Base-by-base conservation (phyloP, 1,140 invertebrate species). In the Trissolcus basalis region DNA sequence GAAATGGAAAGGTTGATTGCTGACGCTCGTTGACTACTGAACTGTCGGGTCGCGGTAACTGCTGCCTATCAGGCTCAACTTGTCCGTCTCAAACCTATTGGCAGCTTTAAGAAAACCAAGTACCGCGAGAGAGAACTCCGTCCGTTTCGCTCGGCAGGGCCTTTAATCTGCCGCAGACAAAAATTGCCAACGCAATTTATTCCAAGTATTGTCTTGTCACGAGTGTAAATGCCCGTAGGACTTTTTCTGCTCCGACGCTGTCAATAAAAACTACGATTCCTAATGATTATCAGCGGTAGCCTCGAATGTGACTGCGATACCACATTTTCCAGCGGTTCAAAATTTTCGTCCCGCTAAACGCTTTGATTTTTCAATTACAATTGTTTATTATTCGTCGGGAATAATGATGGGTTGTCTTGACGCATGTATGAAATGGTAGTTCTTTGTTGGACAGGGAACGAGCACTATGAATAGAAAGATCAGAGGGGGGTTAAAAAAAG, bases 1-100 rank as follows among this genome's bases (percentile, higher is more conserved):
- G 80, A 83, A 82, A 84, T 83, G 80, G 80, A 80, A 84, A 82
- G 81, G 36, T 48, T 48, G 60, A 54, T 27, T 39, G 50, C 60
- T 63, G 35, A 56, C 59, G 53, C 61, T 65, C 27, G 35, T 63
- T 45, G 35, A 50, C 39, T 54, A 27, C 39, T 11, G 12, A 32
- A 27, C 59, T 44, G 51, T 53, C 58, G 47, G 19, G 19, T 47
- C 33, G 32, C 27, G 49, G 15, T 7, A 47, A n/a, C 19, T 33
- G 35, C 39, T 64, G 59, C 60, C 69, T 64, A 49, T 55, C 67
- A 51, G 49, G 51, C 33, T 4, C 49, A 65, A 64, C 69, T 72
- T 65, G 60, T 72, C 69, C 45, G 60, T 72, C 69, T 72, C 54
- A 50, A 44, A 60, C 50, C 70, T 54, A 73, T 64, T 67, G 63